Conservation (phyloP, 2,888 invertebrate species). For the Zaprionus bogoriensis region DNA sequence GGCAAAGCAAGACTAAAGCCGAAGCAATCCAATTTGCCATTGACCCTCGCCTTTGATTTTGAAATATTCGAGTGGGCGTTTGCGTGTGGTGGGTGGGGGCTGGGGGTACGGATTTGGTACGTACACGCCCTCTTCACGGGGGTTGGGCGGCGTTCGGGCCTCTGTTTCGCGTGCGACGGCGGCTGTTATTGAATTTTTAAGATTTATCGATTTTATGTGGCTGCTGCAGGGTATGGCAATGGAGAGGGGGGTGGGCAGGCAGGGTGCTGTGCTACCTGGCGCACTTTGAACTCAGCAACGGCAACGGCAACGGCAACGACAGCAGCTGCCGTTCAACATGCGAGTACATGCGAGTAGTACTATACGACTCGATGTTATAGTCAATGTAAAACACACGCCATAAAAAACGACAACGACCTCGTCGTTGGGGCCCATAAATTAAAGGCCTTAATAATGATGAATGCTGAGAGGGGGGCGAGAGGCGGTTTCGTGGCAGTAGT, state of each 20-base stretch:
- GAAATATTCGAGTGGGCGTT: constrained; percentile 15
- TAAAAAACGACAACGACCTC: constrained; percentile 65
- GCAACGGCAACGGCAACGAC: constrained; percentile 19
- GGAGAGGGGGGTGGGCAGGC: no score
- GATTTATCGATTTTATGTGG: constrained; percentile 73
- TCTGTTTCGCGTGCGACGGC: constrained; percentile 54
- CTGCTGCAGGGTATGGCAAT: no score
- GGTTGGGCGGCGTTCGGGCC: no score
- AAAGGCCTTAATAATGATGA: constrained; percentile 74
- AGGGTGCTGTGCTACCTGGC: constrained; percentile 24
- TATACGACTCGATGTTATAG: constrained; percentile 67
- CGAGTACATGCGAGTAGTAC: not conserved
- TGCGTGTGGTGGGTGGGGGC: not conserved
- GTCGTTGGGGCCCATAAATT: constrained; percentile 56
- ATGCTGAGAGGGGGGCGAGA: constrained; percentile 23
- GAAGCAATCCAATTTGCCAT: constrained; percentile 60
- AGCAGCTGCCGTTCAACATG: constrained; percentile 53
- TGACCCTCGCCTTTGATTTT: constrained; percentile 63
- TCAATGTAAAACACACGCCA: constrained; percentile 71
- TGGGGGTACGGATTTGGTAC: not conserved
- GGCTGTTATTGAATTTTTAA: constrained; percentile 76
- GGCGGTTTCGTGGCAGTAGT: not conserved
- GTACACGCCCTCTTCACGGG: no score
- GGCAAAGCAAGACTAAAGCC: no score
- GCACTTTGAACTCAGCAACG: constrained; percentile 49